A percentile compares a stretch with the other conserved stretches of the same genome.
phyloP scores from a whole-genome alignment of 2,113 vertebrate species.

The Etheostoma cragini region DNA sequence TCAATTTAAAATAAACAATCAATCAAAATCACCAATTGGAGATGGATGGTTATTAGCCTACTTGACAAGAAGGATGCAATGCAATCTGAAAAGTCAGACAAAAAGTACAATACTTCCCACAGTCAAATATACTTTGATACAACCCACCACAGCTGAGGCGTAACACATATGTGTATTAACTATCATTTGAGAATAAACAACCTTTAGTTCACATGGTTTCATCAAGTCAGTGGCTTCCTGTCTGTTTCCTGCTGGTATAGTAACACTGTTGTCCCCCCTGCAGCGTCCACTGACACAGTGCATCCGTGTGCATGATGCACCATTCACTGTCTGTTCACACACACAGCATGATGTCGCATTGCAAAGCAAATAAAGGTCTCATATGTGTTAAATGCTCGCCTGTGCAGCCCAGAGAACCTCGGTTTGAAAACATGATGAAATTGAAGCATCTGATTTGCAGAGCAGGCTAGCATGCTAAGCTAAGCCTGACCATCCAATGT shows the following conservation, averaged over 20 bases:
- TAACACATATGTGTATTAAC: no score
- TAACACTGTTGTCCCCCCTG: slow-evolving; percentile 7
- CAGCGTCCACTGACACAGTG: not conserved
- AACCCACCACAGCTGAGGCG: no score
- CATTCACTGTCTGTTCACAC: not conserved
- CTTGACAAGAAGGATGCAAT: no score
- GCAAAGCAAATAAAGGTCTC: not conserved
- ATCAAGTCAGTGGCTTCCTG: not conserved
- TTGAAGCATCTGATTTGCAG: not conserved
- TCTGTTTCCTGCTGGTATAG: slow-evolving; percentile 19
- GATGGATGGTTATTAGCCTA: no score
- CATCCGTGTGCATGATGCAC: slow-evolving; percentile 30
- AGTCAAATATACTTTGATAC: no score
- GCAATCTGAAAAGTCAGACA: no score
- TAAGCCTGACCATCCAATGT: slow-evolving; percentile 28
- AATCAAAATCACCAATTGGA: no score
- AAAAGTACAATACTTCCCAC: no score
- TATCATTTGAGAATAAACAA: no score
- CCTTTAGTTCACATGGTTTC: not conserved
- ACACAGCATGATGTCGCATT: not conserved
- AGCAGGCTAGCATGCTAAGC: slow-evolving; percentile 59
- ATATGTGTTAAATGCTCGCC: not conserved
- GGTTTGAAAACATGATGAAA: not conserved
- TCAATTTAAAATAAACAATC: no score
- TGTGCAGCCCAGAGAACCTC: not conserved